Conservation (phyloP, 2,888 invertebrate genomes). For the Eucera pruinosa region DNA sequence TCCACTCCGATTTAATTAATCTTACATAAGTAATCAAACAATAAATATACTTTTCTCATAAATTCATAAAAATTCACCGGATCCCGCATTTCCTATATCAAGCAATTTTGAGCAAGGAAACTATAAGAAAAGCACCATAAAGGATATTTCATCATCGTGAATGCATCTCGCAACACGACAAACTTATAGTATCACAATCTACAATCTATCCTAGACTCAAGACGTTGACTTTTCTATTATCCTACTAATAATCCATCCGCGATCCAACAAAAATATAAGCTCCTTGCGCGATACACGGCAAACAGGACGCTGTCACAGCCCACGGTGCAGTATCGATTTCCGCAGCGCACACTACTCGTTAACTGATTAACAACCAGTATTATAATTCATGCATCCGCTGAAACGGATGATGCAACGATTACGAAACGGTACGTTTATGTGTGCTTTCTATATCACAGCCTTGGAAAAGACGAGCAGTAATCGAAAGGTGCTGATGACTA, state of each 20-base stretch:
- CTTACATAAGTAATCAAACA: too few species aligned
- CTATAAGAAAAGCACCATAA: too few species aligned
- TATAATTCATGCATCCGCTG: slow-evolving; percentile 40
- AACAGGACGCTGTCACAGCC: slow-evolving; percentile 9
- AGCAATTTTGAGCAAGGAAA: too few species aligned
- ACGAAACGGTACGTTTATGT: slow-evolving; percentile 22
- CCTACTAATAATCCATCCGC: slow-evolving; percentile 3
- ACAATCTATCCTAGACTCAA: neutral
- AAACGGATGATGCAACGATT: slow-evolving; percentile 48
- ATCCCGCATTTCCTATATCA: too few species aligned
- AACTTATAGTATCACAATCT: too few species aligned
- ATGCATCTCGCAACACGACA: too few species aligned
- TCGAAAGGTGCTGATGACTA: slow-evolving; percentile 9
- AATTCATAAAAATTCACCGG: too few species aligned
- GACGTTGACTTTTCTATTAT: slow-evolving; percentile 8
- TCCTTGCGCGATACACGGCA: slow-evolving; percentile 12
- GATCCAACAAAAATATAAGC: slow-evolving; percentile 4
- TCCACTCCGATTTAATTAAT: too few species aligned
- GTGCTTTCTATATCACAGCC: neutral
- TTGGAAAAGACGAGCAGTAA: slow-evolving; percentile 5
- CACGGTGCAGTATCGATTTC: slow-evolving; percentile 45
- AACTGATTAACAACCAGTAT: slow-evolving; percentile 57
- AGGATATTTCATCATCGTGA: too few species aligned
- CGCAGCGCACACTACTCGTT: slow-evolving; percentile 33
- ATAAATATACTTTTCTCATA: too few species aligned